Evolutionary conservation across 2,797 vertebrate species (phyloP).

Genomic region (Buceros bicornis): DNA sequence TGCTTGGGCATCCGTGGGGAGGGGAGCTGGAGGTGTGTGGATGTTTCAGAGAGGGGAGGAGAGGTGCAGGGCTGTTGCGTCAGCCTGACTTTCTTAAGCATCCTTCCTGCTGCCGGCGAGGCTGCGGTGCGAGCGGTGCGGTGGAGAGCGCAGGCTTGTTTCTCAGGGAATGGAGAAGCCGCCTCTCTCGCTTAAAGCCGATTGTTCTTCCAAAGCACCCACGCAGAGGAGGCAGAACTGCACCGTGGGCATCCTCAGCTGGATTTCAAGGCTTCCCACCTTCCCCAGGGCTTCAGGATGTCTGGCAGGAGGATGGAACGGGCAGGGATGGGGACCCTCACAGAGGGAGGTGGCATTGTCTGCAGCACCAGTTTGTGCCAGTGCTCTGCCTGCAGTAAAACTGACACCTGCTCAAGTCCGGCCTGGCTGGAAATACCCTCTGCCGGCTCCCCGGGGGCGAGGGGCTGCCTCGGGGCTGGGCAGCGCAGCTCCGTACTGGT

Average conservation of each 20-base stretch:
- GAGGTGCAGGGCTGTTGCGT: neutral
- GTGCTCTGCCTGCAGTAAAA: neutral
- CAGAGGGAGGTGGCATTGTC: neutral
- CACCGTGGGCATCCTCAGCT: neutral
- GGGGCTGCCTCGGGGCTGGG: neutral
- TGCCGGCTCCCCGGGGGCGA: too few species aligned
- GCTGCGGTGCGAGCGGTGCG: neutral
- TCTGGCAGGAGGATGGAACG: neutral
- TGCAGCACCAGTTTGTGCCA: neutral
- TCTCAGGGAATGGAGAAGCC: neutral
- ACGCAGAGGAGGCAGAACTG: neutral
- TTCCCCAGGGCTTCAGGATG: neutral
- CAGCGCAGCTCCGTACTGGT: neutral
- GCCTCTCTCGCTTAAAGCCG: neutral
- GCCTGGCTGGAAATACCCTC: neutral
- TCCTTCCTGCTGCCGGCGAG: neutral
- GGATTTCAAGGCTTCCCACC: neutral
- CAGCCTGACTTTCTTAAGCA: slow-evolving; percentile 24
- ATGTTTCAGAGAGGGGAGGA: neutral
- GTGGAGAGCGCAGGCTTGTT: neutral
- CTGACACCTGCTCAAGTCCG: neutral
- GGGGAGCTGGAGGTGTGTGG: neutral
- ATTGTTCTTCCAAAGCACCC: neutral
- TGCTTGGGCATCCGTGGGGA: neutral
- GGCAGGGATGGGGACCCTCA: neutral